phyloP scores from a whole-genome alignment of 1,140 invertebrate genomes.

The Leucophenga varia region DNA sequence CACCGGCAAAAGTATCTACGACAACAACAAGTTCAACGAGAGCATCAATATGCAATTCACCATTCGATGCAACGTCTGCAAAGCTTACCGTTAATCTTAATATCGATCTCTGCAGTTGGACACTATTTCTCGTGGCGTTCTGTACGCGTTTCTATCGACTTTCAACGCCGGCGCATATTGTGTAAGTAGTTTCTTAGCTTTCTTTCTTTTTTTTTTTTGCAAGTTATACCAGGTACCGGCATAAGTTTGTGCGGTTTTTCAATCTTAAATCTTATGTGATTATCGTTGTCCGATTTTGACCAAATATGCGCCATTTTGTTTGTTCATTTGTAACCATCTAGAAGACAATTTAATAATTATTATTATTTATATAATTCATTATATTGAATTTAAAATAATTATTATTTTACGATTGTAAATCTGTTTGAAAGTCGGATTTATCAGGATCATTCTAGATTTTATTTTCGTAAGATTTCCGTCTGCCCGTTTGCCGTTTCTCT shows the following conservation, averaged over 20 bases:
- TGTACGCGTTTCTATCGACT: slow-evolving; percentile 80
- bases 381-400: no score
- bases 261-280: neutral
- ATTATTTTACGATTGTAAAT: no score
- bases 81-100: slow-evolving; percentile 65
- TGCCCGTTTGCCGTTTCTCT: no score
- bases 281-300: neutral
- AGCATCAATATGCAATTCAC: neutral
- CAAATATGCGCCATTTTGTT: neutral
- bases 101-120: slow-evolving; percentile 75
- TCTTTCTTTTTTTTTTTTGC: slow-evolving; percentile 3
- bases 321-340: neutral
- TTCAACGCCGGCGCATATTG: slow-evolving; percentile 81
- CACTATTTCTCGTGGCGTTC: slow-evolving; percentile 71
- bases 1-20: neutral
- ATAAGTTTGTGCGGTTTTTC: no score
- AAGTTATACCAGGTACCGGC: neutral
- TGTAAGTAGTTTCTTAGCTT: slow-evolving; percentile 69
- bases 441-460: no score
- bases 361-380: no score
- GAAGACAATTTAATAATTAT: no score
- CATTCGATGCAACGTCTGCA: slow-evolving; percentile 13
- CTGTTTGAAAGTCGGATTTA: no score
- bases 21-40: neutral
- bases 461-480: no score